Conservation (phyloP, 2,888 invertebrate species). For the Rotaria magnacalcarata region DNA sequence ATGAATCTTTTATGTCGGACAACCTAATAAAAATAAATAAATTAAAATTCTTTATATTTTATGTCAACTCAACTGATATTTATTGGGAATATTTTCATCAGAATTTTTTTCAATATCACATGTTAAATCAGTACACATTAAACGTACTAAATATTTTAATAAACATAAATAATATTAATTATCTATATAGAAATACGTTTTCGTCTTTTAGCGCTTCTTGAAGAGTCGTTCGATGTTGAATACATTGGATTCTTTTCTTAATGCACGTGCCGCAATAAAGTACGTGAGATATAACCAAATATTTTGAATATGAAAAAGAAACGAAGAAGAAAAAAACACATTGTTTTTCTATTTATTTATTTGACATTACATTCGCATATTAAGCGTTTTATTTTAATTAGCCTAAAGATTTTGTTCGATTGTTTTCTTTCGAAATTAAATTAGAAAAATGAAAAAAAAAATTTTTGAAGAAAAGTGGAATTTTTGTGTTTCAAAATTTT, state of each 20-base stretch:
- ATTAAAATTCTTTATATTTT: too few species aligned
- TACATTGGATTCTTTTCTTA: background rate
- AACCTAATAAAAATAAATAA: background rate
- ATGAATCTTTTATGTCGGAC: background rate
- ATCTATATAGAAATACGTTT: background rate
- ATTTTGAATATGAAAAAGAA: too few species aligned
- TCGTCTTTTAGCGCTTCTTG: background rate
- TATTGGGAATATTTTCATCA: background rate
- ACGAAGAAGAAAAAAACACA: too few species aligned
- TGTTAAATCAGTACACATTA: constrained; percentile 1
- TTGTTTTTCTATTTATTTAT: too few species aligned
- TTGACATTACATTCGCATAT: too few species aligned
- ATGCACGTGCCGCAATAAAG: background rate
- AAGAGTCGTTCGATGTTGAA: background rate
- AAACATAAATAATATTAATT: background rate
- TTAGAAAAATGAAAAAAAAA: too few species aligned
- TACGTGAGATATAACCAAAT: too few species aligned
- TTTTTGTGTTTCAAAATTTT: too few species aligned
- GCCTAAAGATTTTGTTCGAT: too few species aligned
- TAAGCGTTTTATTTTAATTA: too few species aligned
- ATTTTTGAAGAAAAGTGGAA: too few species aligned
- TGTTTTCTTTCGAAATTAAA: too few species aligned
- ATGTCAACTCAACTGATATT: background rate
- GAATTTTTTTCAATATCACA: background rate
- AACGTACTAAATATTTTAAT: background rate